Evolutionary conservation across 35 echinoderm and acorn worm genomes (phyloP).

Genomic region (Ptychodera flava): DNA sequence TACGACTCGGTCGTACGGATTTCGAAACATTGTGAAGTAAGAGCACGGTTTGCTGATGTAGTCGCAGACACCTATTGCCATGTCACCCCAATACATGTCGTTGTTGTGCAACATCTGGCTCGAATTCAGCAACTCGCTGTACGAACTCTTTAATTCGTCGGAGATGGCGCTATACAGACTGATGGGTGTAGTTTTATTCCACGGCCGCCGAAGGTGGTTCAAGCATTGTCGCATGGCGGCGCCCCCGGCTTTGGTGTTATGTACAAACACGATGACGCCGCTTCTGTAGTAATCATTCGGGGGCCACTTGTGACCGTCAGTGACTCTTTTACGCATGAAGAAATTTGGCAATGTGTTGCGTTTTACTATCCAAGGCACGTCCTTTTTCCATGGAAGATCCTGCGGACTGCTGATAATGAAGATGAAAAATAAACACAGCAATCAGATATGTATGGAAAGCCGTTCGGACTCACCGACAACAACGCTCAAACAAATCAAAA

Average conservation of each 20-base stretch:
- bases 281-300: neutral
- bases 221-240: neutral
- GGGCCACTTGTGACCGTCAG: neutral
- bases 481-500: too few relatives aligned
- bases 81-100: neutral
- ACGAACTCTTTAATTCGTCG: neutral
- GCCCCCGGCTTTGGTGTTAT: neutral
- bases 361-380: neutral
- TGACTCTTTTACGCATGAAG: neutral
- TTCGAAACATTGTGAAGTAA: neutral
- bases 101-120: neutral
- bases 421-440: too few relatives aligned
- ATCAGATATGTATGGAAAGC: too few relatives aligned
- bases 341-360: neutral
- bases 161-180: neutral
- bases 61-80: neutral
- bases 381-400: neutral
- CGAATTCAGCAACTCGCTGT: neutral
- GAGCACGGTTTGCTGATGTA: neutral
- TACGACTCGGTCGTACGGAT: neutral
- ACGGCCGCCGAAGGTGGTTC: neutral
- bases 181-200: neutral
- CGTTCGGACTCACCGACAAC: too few relatives aligned
- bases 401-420: too few relatives aligned
- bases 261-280: neutral